These are phyloP conservation scores for Wasmannia auropunctata DNA, from an alignment of 1,140 invertebrate genomes.

Conservation along the genomic window DNA sequence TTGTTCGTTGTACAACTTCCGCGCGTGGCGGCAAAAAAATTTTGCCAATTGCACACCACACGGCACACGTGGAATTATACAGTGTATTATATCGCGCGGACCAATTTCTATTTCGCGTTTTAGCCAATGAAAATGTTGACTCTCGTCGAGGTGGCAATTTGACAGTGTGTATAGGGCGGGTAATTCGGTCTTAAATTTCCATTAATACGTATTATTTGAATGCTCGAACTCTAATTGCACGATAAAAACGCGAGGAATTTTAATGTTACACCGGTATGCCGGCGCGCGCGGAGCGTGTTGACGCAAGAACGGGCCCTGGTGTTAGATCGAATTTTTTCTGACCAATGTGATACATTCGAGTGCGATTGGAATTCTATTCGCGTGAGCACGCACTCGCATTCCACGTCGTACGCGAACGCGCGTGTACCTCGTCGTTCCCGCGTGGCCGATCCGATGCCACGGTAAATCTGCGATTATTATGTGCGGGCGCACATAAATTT, in stretches of 20 bases:
- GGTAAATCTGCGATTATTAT: slow-evolving; percentile 61
- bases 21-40: not conserved
- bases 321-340: slow-evolving; percentile 44
- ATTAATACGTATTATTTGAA: slow-evolving; percentile 19
- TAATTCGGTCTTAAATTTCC: slow-evolving; percentile 37
- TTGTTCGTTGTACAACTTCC: slow-evolving; percentile 20
- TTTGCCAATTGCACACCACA: not conserved
- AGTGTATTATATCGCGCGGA: not conserved
- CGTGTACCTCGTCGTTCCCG: slow-evolving; percentile 3
- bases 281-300: not conserved
- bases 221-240: slow-evolving; percentile 9
- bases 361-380: slow-evolving; percentile 61
- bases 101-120: not conserved
- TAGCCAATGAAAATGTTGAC: slow-evolving; percentile 7
- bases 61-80: not conserved
- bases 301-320: not conserved
- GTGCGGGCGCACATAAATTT: slow-evolving; percentile 62
- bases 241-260: slow-evolving; percentile 49
- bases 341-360: slow-evolving; percentile 12
- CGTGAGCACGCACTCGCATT: slow-evolving; percentile 41
- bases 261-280: slow-evolving; percentile 27
- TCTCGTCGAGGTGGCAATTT: not conserved
- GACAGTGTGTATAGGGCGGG: too few relatives aligned
- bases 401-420: not conserved
- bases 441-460: slow-evolving; percentile 5